Evolutionary conservation across 2,113 vertebrate genomes (phyloP).

Genomic region (Scolopax mira): DNA sequence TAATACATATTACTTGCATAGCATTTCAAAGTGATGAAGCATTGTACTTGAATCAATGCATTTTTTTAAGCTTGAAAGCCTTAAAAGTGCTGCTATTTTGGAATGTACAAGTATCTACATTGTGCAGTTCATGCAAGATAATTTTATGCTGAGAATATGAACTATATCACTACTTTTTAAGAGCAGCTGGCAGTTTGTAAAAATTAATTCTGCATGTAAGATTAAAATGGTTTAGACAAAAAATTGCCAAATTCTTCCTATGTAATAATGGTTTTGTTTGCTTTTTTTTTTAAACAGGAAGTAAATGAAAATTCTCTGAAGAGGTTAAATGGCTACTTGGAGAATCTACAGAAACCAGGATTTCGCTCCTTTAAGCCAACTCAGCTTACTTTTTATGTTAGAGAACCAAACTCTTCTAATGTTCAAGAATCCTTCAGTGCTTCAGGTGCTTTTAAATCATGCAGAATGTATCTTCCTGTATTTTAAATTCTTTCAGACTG

Average conservation of each 20-base stretch:
- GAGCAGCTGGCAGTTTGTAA: neutral
- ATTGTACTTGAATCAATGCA: neutral
- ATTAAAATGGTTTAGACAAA: neutral
- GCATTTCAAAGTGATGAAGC: neutral
- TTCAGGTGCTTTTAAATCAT: constrained; percentile 70
- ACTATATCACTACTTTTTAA: neutral
- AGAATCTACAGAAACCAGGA: constrained; percentile 89
- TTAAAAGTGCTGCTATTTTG: neutral
- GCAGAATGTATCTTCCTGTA: neutral
- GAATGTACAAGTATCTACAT: neutral
- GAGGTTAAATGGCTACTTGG: constrained; percentile 92
- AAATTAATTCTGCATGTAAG: neutral
- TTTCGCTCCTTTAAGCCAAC: constrained; percentile 81
- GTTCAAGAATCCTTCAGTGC: constrained; percentile 68
- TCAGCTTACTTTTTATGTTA: constrained; percentile 90
- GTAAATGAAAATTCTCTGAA: constrained; percentile 98
- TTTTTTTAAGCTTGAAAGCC: neutral
- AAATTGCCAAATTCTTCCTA: neutral
- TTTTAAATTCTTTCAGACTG: neutral
- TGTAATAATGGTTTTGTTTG: neutral
- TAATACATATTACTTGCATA: neutral
- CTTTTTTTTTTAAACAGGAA: constrained; percentile 76
- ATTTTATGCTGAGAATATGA: neutral
- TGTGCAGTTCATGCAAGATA: neutral
- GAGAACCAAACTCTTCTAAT: constrained; percentile 74